Evolutionary conservation across 2,113 vertebrate species (phyloP), one percentile per base, ranked within the genome.

Genomic region (Microtus oregoni): DNA sequence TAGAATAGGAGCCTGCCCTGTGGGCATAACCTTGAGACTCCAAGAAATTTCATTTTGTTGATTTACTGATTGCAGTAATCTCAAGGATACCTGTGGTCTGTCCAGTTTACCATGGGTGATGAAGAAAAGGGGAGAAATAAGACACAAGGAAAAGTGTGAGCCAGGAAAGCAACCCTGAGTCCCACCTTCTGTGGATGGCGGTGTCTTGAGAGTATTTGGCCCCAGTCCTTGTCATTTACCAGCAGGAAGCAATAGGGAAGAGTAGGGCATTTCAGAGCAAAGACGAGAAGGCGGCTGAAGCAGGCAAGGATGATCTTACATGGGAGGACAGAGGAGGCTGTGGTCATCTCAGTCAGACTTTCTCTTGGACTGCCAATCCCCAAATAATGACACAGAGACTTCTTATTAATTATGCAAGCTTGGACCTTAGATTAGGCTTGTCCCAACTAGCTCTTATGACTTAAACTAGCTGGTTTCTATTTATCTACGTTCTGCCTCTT

Each of bases 41-140:
- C 10, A 86, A 55, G 63, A 91, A 78, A 94, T 86, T 88, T 79
- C 70, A 61, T 92, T 85, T 78, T 79, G 44, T 55, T 90, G n/a
- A 47, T 78, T 96, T 94, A 15, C 83, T 92, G 75, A 68, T 86
- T 61, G 55, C 52, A 2, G 47, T 78, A 41, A 0, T 95, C 41
- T 96, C 89, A 61, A 5, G 94, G 85, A 92, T 89, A 94, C 72
- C n/a, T 20, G 20, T 24, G 41, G 15, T 87, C 73, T 79, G 35
- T 65, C 79, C 19, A 32, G 41, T 63, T 94, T 89, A 81, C 93
- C 89, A 38, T 19, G 15, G 26, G 9, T 22, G 88, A 32, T 76
- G 83, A 95, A 24, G 24, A 52, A 15, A 15, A 76, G 58, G 90
- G 24, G 67, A 81, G n/a, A 87, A 95, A 91, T 58, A 86, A 87